Evolutionary conservation across 2,113 vertebrate genomes (phyloP), one percentile per base, ranked within the genome.

Genomic region (Thunnus maccoyii): DNA sequence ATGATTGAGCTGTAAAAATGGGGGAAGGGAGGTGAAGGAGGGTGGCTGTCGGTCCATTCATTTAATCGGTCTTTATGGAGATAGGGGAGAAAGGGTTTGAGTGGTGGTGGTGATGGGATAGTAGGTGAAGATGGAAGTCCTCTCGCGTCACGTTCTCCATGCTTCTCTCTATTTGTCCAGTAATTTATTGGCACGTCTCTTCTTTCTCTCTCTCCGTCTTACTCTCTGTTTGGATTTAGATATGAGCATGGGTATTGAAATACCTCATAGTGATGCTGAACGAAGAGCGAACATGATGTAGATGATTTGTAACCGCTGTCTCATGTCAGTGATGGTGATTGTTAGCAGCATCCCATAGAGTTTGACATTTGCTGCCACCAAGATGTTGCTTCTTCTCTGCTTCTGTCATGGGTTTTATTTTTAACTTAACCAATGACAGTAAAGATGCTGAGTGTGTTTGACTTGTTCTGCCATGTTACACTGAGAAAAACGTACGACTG

Each of bases 1-100:
- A 97, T 98, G 98, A 99, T 99, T 98, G 97, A 99, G 98, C 96
- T 98, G 97, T 99, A 97, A 98, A 92, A 98, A 97, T 95, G 96
- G 96, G 96, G 94, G 84, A 47, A 27, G 72, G 73, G 74, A 80
- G 65, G 79, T 67, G 69, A 20, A 17, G 72, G 58, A 9, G 69
- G 16, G 63, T 18, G 76, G 71, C 96, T 96, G 96, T 96, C 94
- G 93, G 93, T 80, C 88, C 75, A 32, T 88, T 91, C 86, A 95
- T 97, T 97, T 98, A 97, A 98, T 97, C 96, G 96, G 95, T 65
- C 96, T 97, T 96, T 96, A 97, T 97, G 97, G 96, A 98, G 97
- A 98, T 97, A 97, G 88, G 93, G 94, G 91, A 73, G 60, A 77
- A 76, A 78, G 13, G 62, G 36, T 90, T 80, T 84, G 74, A 81